A percentile compares a stretch with the other conserved stretches of the same genome.
Evolutionary conservation across 2,888 invertebrate genomes (phyloP).

Genomic region (Sesamia inferens): DNA sequence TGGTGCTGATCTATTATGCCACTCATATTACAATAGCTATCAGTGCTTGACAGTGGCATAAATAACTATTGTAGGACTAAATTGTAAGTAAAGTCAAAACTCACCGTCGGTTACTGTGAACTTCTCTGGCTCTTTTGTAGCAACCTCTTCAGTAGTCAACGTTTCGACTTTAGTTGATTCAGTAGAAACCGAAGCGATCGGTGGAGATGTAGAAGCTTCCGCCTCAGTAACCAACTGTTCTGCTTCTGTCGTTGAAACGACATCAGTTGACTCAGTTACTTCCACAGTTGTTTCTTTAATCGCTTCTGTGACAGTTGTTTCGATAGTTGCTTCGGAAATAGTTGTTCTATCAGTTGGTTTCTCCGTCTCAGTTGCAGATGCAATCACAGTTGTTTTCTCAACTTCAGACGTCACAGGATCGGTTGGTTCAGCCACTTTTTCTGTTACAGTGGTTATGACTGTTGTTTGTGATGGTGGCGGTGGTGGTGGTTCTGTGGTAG

Average conservation of each 20-base stretch:
- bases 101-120: slow-evolving; percentile 77
- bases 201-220: slow-evolving; percentile 70
- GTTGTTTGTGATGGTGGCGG: slow-evolving; percentile 68
- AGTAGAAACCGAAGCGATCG: slow-evolving; percentile 63
- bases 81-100: slow-evolving; percentile 47
- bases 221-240: slow-evolving; percentile 67
- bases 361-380: slow-evolving; percentile 45
- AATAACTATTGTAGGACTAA: not conserved
- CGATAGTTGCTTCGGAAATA: slow-evolving; percentile 35
- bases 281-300: slow-evolving; percentile 37
- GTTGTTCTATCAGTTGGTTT: slow-evolving; percentile 47
- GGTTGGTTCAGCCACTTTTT: slow-evolving; percentile 66
- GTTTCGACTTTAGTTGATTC: slow-evolving; percentile 59
- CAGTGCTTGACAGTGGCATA: no score
- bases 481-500: slow-evolving; percentile 68
- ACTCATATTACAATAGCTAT: no score
- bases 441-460: slow-evolving; percentile 56
- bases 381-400: slow-evolving; percentile 57
- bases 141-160: slow-evolving; percentile 36
- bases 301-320: slow-evolving; percentile 51
- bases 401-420: slow-evolving; percentile 60
- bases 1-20: no score
- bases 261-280: slow-evolving; percentile 29
- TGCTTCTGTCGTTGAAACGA: slow-evolving; percentile 36
- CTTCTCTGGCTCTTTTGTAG: slow-evolving; percentile 68